Conservation (phyloP, 2,888 invertebrate genomes). For the Scaptomyza reducta region DNA sequence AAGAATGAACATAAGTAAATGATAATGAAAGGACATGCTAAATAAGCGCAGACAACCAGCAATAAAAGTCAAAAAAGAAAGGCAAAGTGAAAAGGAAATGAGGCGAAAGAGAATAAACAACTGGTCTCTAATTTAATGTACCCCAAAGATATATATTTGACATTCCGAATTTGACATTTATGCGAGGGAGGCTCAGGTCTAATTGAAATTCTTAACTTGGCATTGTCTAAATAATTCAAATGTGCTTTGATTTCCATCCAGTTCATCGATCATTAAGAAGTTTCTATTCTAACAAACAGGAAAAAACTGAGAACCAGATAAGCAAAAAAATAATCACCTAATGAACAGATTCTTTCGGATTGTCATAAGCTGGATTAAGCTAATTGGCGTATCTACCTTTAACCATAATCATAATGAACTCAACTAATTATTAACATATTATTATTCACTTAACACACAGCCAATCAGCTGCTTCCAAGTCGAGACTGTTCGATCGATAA, state of each 20-base stretch:
- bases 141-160: neutral
- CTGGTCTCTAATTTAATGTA: conserved; percentile 14
- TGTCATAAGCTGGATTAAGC: no score
- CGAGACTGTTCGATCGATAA: neutral
- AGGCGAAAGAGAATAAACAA: neutral
- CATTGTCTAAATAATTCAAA: neutral
- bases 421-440: neutral
- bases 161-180: conserved; percentile 15
- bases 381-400: no score
- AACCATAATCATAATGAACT: no score
- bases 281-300: no score
- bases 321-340: neutral
- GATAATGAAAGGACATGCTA: conserved; percentile 41
- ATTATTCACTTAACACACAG: neutral
- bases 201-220: neutral
- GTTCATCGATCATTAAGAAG: no score
- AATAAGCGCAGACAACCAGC: conserved; percentile 45
- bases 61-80: conserved; percentile 29
- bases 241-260: neutral
- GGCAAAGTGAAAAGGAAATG: neutral
- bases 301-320: no score
- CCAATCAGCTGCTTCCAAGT: neutral
- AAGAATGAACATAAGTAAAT: conserved; percentile 47
- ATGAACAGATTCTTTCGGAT: no score
- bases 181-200: conserved; percentile 5